Base-by-base conservation (phyloP, 2,113 vertebrate genomes). In the Uria aalge region DNA sequence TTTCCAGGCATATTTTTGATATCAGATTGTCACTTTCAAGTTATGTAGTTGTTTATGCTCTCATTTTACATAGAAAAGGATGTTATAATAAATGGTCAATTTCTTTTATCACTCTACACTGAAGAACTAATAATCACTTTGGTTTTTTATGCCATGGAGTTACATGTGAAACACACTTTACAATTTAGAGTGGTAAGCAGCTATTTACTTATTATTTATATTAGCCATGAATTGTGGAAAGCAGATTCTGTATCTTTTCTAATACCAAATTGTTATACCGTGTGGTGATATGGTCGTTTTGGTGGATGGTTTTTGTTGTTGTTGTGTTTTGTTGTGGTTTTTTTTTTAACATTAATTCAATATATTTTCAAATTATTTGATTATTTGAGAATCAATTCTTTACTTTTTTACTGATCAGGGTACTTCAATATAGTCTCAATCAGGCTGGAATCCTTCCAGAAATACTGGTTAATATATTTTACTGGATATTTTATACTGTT, bases 401-500 rank as follows among this genome's bases (percentile, higher is more conserved):
- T 41, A 30, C 5, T 82, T 91, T 64, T 77, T 20, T 38, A 17
- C n/a, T 66, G 20, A 55, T 63, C 18, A 47, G 30, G 7, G 34
- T 52, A 32, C 11, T 86, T 86, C 48, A 48, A 7, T 41, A 36
- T 52, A 27, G 34, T 75, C 23, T 72, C 27, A 32, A 30, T 92
- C 36, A 84, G 66, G 94, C 69, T 82, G 72, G n/a, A 97, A 91
- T 88, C 63, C 82, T 97, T 97, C 72, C 64, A 91, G 75, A 96
- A 94, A 78, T 63, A 41, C 6, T 88, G 22, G 27, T 47, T 95
- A 91, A 57, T 88, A 22, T 72, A 94, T 67, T 68, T 94, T 93
- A 94, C 43, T 94, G 72, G 50, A 96, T 97, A 56, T 94, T 95
- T 96, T 53, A 73, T 75, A 95, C 81, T 90, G 62, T 95, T 96